phyloP scores from a whole-genome alignment of 2,797 vertebrate genomes.

The Aphelocoma californica region DNA sequence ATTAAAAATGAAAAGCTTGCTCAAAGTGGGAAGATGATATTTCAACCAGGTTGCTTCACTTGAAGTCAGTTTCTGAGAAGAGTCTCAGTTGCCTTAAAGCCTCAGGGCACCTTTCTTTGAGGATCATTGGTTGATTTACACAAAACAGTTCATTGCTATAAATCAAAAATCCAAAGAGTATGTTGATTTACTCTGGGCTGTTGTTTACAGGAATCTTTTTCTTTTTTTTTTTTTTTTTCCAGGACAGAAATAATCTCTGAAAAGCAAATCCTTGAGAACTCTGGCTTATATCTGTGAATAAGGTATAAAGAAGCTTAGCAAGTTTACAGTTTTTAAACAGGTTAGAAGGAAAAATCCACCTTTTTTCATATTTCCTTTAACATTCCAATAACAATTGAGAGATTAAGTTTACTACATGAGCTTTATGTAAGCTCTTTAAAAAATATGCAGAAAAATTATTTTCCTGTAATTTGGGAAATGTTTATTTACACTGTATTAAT shows the following conservation, averaged over 20 bases:
- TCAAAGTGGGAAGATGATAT: constrained; percentile 7
- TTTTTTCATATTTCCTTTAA: not conserved
- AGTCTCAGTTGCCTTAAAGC: constrained; percentile 45
- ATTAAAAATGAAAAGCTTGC: constrained; percentile 50
- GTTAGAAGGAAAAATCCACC: not conserved
- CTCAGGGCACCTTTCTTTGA: constrained; percentile 50
- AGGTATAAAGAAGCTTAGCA: not conserved
- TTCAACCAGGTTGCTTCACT: constrained; percentile 43
- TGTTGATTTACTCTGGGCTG: constrained; percentile 36
- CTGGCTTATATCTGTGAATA: not conserved
- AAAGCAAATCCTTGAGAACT: not conserved
- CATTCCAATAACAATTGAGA: not conserved
- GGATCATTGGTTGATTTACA: constrained; percentile 51
- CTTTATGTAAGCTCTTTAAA: not conserved
- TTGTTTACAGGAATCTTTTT: constrained; percentile 4
- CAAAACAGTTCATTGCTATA: constrained; percentile 29
- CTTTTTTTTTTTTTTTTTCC: not conserved
- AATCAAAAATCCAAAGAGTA: constrained; percentile 46
- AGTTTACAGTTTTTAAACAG: not conserved
- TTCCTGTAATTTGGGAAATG: not conserved
- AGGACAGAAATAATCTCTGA: not conserved
- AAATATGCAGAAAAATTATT: not conserved
- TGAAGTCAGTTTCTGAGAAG: constrained; percentile 29
- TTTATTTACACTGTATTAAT: not conserved
- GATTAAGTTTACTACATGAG: not conserved